phyloP scores from a whole-genome alignment of 2,113 vertebrate species.

The Tenebrosternarchus preto region DNA sequence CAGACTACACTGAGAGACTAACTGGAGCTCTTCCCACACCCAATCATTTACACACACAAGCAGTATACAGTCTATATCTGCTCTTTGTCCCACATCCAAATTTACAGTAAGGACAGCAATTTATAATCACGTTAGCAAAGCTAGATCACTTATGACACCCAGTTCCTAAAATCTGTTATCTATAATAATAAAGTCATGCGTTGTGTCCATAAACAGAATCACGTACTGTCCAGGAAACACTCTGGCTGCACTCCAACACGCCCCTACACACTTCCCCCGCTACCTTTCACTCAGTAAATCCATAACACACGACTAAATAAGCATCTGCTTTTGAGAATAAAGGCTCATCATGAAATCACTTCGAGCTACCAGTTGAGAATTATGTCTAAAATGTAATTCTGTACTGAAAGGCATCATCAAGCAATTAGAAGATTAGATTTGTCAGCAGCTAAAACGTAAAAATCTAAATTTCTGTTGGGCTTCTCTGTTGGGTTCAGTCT shows the following conservation, averaged over 20 bases:
- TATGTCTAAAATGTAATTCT: no score
- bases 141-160: neutral
- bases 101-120: neutral
- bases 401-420: no score
- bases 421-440: no score
- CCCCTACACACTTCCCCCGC: neutral
- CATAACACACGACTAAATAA: neutral
- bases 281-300: neutral
- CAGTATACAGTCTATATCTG: neutral
- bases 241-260: neutral
- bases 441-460: no score
- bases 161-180: conserved; percentile 7
- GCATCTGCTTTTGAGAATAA: no score
- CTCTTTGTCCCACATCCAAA: neutral
- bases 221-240: neutral
- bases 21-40: neutral
- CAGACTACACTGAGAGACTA: neutral
- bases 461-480: no score
- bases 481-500: no score
- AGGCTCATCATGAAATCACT: no score
- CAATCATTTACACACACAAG: no score
- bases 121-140: neutral
- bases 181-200: conserved; percentile 7
- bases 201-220: neutral
- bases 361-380: no score